Base-by-base conservation (phyloP, 2,797 vertebrate species). In the Poeciliopsis gracilis region DNA sequence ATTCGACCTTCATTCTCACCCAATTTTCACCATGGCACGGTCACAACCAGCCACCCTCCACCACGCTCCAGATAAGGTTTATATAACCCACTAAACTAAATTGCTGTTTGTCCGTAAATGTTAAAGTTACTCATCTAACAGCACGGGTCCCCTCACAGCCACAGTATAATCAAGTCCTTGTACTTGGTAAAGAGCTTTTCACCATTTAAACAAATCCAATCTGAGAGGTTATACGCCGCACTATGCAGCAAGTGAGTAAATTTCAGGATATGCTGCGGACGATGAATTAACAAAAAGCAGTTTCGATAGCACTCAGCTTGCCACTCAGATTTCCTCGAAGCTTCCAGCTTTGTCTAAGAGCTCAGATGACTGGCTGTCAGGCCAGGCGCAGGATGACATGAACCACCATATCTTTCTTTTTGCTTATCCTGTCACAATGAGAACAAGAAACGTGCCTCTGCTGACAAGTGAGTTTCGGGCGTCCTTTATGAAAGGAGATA, bases 331-430 rank as follows among this genome's bases (percentile, higher is more conserved):
- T 74, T 46, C 69, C 82, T 76, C 89, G 71, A 90, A 85, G 82
- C 79, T 86, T 81, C 70, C 74, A 80, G 77, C 76, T 89, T 23
- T 43, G 57, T 80, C 63, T 77, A 81, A 91, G 77, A 81, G 82
- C 75, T 70, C 69, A 81, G 89, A 89, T 94, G 92, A 93, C 83
- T 92, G 92, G 93, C 86, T 88, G 72, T 89, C 81, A 77, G 66
- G 82, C 51, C 73, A 79, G 82, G 81, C 84, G 82, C 28, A 76
- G 85, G 88, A 90, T 55, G 90, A 91, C 87, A 90, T 91, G 92
- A 92, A 91, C 88, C 76, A 79, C 85, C 76, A 78, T 85, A 84
- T 90, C 84, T 67, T 89, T 90, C 72, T 84, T 90, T 88, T 51
- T 51, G 86, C 86, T 88, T 89, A 82, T 87, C 84, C 88, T 90